phyloP scores from a whole-genome alignment of 2,113 vertebrate species.

The Jacana jacana region DNA sequence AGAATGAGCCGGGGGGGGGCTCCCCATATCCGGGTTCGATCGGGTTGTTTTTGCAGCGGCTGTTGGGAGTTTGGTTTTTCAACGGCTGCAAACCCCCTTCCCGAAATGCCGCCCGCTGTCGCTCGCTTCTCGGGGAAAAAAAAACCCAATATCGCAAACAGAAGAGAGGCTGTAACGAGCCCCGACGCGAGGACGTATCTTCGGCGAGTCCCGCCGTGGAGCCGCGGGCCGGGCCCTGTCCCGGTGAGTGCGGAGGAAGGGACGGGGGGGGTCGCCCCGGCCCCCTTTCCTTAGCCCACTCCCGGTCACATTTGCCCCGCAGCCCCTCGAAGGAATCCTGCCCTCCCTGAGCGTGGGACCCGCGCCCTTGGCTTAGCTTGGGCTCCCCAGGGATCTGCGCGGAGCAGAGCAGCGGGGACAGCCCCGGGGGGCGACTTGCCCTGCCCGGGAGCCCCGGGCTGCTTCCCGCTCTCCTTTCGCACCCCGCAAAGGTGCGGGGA shows the following conservation, averaged over 20 bases:
- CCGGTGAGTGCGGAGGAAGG: not conserved
- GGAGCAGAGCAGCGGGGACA: not conserved
- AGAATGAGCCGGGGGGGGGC: not conserved
- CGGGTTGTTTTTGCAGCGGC: not conserved
- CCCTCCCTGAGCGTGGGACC: not conserved
- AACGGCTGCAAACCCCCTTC: not conserved
- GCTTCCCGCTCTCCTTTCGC: not conserved
- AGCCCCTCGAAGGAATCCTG: not conserved
- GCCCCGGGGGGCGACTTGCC: not conserved
- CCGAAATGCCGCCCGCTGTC: not conserved
- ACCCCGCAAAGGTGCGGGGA: not conserved
- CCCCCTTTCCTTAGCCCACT: not conserved
- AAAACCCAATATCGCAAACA: not conserved
- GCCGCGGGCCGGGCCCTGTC: not conserved
- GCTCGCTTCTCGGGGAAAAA: not conserved
- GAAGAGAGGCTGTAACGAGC: not conserved
- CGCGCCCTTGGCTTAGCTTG: not conserved
- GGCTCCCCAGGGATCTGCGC: not conserved
- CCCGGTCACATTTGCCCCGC: not conserved
- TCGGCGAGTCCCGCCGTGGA: not conserved
- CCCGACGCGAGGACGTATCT: not conserved
- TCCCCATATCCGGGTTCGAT: not conserved
- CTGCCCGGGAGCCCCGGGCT: not conserved
- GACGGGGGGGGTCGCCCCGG: too few relatives aligned
- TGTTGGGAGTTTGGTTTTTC: not conserved